phyloP scores from a whole-genome alignment of 2,888 invertebrate genomes.

The Ypsolopha scabrella region DNA sequence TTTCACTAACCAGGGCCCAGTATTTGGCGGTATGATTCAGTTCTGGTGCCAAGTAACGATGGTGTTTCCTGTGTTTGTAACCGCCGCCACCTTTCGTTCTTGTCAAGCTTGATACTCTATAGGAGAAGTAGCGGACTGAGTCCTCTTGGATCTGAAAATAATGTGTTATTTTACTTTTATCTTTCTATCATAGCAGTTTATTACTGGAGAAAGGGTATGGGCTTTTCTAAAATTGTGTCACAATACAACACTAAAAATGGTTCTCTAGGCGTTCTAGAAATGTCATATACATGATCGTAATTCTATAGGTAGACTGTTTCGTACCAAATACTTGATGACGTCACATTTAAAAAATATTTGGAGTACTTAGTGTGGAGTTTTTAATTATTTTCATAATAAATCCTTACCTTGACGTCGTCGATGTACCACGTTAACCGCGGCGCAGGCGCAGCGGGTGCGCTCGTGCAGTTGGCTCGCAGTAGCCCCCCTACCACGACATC shows the following conservation, averaged over 20 bases:
- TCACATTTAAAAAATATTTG: too few species aligned
- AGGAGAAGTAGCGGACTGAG: constrained; percentile 52
- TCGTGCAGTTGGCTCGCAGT: constrained; percentile 81
- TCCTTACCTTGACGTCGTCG: constrained; percentile 76
- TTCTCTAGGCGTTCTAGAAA: too few species aligned
- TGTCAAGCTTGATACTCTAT: constrained; percentile 58
- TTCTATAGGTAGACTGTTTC: too few species aligned
- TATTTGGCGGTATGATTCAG: constrained; percentile 60
- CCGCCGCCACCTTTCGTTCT: constrained; percentile 56
- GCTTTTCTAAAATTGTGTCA: not conserved
- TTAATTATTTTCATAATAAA: not conserved
- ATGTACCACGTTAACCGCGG: constrained; percentile 83
- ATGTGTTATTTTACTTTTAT: not conserved
- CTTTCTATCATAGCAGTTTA: too few species aligned
- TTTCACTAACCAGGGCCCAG: constrained; percentile 60
- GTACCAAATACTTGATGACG: too few species aligned
- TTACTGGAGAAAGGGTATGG: too few species aligned
- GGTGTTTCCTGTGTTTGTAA: constrained; percentile 51
- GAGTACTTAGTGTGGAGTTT: too few species aligned
- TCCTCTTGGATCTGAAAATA: constrained; percentile 44
- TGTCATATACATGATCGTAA: too few species aligned
- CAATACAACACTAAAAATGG: too few species aligned
- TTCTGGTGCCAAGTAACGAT: constrained; percentile 59
- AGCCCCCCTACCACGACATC: constrained; percentile 78
- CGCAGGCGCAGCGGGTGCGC: constrained; percentile 78